Conservation (phyloP, 2,113 vertebrate species). For the Psephotus haematonotus region DNA sequence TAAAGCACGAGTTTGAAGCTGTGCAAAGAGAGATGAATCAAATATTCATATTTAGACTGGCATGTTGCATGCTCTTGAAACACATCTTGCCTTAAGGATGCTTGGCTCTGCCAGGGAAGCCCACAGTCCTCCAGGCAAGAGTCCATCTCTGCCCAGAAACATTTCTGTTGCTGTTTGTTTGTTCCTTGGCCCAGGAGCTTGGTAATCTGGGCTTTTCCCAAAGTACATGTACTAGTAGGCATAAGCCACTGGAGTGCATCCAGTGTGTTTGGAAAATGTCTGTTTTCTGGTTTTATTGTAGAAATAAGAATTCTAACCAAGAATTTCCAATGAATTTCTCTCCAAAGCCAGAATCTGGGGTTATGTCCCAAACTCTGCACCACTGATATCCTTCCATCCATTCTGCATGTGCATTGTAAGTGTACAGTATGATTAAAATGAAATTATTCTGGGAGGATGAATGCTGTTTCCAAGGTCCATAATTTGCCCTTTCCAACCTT, state of each 20-base stretch:
- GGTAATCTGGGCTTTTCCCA: constrained; percentile 22
- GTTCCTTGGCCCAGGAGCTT: background rate
- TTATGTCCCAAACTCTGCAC: background rate
- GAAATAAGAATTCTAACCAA: constrained; percentile 5
- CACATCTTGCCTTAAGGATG: background rate
- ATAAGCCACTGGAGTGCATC: background rate
- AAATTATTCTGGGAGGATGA: background rate
- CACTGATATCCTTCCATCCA: background rate
- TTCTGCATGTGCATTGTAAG: background rate
- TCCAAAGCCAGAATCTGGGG: background rate
- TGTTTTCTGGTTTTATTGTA: background rate
- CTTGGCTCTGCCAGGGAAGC: background rate
- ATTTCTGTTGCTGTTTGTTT: background rate
- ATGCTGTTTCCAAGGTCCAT: background rate
- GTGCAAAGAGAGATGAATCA: background rate
- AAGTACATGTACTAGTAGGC: background rate
- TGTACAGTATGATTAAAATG: background rate
- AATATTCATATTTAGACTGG: constrained; percentile 8
- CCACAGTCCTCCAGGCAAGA: background rate
- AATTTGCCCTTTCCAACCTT: background rate
- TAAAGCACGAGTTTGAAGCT: background rate
- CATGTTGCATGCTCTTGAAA: background rate
- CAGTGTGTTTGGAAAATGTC: background rate
- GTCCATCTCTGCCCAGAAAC: background rate
- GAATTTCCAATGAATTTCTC: background rate